These are phyloP conservation scores for Drosophila oshimai DNA, from an alignment of 1,140 invertebrate species.

Conservation along the genomic window DNA sequence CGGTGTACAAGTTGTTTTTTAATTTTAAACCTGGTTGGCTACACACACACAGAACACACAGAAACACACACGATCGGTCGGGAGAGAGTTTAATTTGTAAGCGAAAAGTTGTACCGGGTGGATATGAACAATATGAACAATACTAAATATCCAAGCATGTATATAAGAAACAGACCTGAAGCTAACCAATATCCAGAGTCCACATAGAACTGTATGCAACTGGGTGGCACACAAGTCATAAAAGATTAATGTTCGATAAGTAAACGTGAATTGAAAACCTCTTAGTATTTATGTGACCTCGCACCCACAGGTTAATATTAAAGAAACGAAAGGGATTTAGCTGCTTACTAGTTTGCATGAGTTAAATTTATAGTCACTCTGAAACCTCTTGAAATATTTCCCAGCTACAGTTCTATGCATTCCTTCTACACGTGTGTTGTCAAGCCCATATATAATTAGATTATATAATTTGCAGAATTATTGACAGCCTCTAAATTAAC, in stretches of 20 bases:
- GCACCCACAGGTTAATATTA: neutral
- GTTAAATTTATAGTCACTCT: slow-evolving; percentile 12
- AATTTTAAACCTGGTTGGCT: slow-evolving; percentile 58
- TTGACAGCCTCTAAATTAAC: slow-evolving; percentile 24
- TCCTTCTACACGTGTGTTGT: slow-evolving; percentile 19
- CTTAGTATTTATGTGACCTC: neutral
- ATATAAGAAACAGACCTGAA: slow-evolving; percentile 26
- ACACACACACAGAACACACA: slow-evolving; percentile 21
- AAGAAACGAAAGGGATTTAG: neutral
- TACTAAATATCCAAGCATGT: slow-evolving; percentile 25
- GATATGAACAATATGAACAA: neutral
- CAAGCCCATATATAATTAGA: slow-evolving; percentile 20
- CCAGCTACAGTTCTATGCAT: slow-evolving; percentile 1
- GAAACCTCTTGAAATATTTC: neutral
- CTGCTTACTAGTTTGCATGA: slow-evolving; percentile 15
- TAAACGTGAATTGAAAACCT: neutral
- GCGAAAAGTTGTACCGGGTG: slow-evolving; percentile 57
- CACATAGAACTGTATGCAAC: slow-evolving; percentile 3
- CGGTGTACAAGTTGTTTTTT: slow-evolving; percentile 78
- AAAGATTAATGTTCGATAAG: neutral
- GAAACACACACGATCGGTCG: slow-evolving; percentile 4
- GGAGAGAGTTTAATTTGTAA: slow-evolving; percentile 51
- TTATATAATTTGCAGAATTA: slow-evolving; percentile 22
- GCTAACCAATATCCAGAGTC: slow-evolving; percentile 5
- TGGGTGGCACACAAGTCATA: neutral